phyloP scores from a whole-genome alignment of 2,797 vertebrate genomes.

The Danio aesculapii region DNA sequence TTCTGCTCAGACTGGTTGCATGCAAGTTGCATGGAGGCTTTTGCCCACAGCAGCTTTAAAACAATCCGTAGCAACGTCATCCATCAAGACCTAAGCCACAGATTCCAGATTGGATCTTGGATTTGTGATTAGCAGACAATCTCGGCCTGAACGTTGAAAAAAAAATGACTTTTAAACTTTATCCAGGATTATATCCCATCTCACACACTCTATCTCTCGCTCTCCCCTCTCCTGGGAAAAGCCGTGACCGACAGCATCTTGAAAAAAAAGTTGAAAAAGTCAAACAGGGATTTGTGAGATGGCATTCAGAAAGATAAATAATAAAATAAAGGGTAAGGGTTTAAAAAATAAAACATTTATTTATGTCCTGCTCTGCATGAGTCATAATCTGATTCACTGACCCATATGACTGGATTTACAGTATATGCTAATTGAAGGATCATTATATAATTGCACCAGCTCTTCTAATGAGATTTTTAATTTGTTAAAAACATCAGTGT shows the following conservation, averaged over 20 bases:
- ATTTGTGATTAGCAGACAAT: conserved; percentile 49
- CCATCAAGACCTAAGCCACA: conserved; percentile 49
- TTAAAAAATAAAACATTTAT: background rate
- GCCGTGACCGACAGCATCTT: background rate
- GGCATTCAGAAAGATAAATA: conserved; percentile 34
- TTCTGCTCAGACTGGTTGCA: conserved; percentile 50
- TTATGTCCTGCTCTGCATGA: background rate
- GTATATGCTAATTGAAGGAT: conserved; percentile 4
- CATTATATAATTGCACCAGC: conserved; percentile 17
- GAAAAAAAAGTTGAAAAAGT: conserved; percentile 9
- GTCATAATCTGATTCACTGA: conserved; percentile 31
- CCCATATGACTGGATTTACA: conserved; percentile 31
- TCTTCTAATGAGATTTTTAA: conserved; percentile 44
- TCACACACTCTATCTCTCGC: background rate
- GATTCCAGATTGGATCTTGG: conserved; percentile 56
- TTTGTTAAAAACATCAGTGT: conserved; percentile 35
- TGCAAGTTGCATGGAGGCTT: conserved; percentile 47
- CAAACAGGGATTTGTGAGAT: conserved; percentile 10
- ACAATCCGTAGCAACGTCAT: conserved; percentile 55
- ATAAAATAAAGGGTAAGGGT: background rate
- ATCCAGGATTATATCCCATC: conserved; percentile 29
- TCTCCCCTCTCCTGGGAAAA: background rate
- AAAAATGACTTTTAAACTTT: conserved; percentile 40
- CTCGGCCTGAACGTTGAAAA: conserved; percentile 32
- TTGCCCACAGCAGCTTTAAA: conserved; percentile 34